Evolutionary conservation across 2,113 vertebrate species (phyloP), one percentile per base, ranked within the genome.

Genomic region (Synodontis membranacea): DNA sequence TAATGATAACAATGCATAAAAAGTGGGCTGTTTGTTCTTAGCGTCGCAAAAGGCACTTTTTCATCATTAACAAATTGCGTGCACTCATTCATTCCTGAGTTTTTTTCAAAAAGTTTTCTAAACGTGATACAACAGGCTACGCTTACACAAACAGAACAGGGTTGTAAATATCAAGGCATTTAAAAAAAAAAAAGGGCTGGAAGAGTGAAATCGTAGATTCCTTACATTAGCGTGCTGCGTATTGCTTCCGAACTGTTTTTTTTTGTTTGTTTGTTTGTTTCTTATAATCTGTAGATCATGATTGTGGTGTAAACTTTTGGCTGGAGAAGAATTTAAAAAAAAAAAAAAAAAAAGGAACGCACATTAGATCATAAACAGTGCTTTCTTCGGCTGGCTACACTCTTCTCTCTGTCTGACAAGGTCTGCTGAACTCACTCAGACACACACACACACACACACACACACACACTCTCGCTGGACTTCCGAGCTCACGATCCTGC

Each of bases 401-500:
- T 54, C 60, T 66, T 85, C 79, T 85, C 56, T 52, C 28, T 8
- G 31, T 23, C 76, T 1, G 85, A 58, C 74, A 88, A 86, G 39
- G 79, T 79, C 83, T 87, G 88, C 82, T 92, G 80, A 82, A 91
- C 87, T 80, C 86, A 25, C 80, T 66, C 80, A 76, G 70, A 84
- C 86, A 88, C 88, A 28, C 44, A 68, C 62, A 37, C 64, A 34
- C 81, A 80, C 44, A 70, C 62, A 54, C 82, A 56, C 83, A 58
- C 83, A 17, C 37, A 34, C 48, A 60, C 50, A 60, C 68, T 44
- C 83, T 31, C 83, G 10, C 83, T 2, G 31, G 86, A 89, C 91
- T 92, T 92, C 90, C 91, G 85, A 92, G 82, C 92, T 91, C 90
- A 48, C 60, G 74, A 52, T 70, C 74, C 72, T 80, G 90, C 89